phyloP scores from a whole-genome alignment of 2,113 vertebrate species.

The Raphicerus campestris region DNA sequence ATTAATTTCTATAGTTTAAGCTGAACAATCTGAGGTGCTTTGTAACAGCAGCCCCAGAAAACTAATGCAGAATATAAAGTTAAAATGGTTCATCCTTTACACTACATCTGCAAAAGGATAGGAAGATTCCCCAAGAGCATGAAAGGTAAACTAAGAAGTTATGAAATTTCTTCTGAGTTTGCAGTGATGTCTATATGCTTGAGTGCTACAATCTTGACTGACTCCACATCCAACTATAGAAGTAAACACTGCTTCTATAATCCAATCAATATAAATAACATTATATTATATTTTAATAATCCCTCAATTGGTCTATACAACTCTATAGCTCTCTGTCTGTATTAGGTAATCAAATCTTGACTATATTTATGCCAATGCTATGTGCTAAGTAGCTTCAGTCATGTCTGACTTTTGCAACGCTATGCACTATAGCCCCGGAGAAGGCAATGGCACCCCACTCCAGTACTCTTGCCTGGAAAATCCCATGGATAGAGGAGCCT shows the following conservation, averaged over 20 bases:
- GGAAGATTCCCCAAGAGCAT: background rate
- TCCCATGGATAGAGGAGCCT: no score
- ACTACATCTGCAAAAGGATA: background rate
- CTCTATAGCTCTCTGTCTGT: background rate
- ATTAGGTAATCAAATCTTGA: background rate
- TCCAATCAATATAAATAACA: background rate
- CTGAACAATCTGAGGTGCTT: background rate
- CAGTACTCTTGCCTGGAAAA: no score
- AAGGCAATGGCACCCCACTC: no score
- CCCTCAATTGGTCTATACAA: background rate
- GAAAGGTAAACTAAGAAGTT: background rate
- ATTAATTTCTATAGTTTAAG: background rate
- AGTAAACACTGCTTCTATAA: background rate
- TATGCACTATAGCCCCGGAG: background rate
- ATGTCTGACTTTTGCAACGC: background rate
- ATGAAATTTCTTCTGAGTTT: background rate
- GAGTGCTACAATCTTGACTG: background rate
- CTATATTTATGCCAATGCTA: background rate
- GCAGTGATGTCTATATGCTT: background rate
- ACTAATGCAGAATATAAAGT: background rate
- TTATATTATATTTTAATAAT: background rate
- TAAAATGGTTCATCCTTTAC: background rate
- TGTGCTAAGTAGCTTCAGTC: background rate
- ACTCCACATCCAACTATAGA: background rate
- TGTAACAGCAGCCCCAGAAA: background rate